phyloP scores from a whole-genome alignment of 2,113 vertebrate genomes.

The Brachypodius melanocephalos region DNA sequence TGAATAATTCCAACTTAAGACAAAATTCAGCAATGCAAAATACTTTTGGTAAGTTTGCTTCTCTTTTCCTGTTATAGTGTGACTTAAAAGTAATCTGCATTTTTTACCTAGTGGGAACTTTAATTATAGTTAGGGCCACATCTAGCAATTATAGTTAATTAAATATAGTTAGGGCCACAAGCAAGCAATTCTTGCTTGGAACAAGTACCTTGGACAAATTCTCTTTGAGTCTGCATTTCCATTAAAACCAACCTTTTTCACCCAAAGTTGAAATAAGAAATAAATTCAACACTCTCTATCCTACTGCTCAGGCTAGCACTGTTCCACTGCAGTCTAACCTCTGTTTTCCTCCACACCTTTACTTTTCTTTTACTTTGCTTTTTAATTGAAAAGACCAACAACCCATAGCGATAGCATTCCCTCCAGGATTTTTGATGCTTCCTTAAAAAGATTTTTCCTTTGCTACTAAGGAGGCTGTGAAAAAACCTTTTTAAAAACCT shows the following conservation, averaged over 20 bases:
- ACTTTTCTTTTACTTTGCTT: background rate
- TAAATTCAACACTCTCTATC: background rate
- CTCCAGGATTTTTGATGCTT: background rate
- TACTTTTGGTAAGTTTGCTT: background rate
- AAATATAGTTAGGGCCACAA: background rate
- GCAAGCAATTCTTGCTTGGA: background rate
- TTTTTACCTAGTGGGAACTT: background rate
- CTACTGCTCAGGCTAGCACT: background rate
- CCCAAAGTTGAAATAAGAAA: background rate
- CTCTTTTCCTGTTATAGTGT: background rate
- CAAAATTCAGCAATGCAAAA: background rate
- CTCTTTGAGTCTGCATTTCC: background rate
- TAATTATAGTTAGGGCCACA: background rate
- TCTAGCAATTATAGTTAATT: background rate
- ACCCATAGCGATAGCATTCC: background rate
- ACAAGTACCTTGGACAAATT: background rate
- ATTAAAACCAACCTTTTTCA: background rate
- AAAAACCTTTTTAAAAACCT: background rate
- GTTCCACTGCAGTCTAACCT: background rate
- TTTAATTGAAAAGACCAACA: conserved; percentile 12
- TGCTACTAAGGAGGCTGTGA: background rate
- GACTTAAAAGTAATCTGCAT: background rate
- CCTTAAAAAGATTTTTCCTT: background rate
- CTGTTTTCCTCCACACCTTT: background rate
- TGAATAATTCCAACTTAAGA: background rate